These are phyloP conservation scores for Pyrgilauda ruficollis DNA, from an alignment of 2,113 vertebrate genomes.

Conservation along the genomic window DNA sequence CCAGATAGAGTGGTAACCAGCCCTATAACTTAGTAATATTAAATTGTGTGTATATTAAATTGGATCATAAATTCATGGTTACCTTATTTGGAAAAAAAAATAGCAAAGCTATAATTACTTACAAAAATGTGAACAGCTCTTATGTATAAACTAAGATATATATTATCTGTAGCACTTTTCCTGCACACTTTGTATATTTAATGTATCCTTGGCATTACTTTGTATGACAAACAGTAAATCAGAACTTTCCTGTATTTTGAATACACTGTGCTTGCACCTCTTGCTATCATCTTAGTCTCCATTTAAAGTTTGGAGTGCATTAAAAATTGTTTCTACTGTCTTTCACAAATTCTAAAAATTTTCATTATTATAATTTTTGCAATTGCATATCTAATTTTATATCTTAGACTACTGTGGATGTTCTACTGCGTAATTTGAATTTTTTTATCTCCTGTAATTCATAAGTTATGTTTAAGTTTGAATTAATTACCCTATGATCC, in stretches of 20 bases:
- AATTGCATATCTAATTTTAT: not conserved
- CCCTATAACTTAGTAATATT: constrained; percentile 7
- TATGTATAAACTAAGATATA: not conserved
- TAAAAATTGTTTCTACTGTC: not conserved
- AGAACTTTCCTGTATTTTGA: not conserved
- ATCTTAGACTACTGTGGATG: not conserved
- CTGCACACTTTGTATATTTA: not conserved
- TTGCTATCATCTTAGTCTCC: not conserved
- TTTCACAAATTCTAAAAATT: not conserved
- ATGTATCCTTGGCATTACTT: not conserved
- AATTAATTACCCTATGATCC: not conserved
- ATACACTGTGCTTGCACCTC: not conserved
- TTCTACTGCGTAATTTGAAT: not conserved
- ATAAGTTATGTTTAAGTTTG: not conserved
- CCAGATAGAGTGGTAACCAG: not conserved
- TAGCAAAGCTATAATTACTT: not conserved
- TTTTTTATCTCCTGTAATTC: not conserved
- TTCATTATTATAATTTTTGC: not conserved
- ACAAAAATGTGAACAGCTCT: not conserved
- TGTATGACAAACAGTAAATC: not conserved
- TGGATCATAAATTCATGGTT: not conserved
- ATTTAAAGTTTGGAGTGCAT: not conserved
- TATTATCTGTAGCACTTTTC: not conserved
- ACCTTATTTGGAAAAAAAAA: constrained; percentile 15
- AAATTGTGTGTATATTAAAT: not conserved